Evolutionary conservation across 2,888 invertebrate species (phyloP).

Genomic region (Anodontia alba): DNA sequence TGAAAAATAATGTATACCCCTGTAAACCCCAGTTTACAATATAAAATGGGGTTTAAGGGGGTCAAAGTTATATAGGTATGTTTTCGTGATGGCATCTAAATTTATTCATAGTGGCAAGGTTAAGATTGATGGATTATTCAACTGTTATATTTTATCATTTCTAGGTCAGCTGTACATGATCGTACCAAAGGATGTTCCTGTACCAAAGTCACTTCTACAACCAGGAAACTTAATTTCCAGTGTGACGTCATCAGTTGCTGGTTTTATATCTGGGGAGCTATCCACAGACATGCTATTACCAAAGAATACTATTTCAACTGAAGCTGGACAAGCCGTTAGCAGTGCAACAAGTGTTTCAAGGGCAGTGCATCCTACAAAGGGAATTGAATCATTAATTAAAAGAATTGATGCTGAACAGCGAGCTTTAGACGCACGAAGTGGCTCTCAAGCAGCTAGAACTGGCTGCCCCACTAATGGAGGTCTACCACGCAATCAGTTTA

Average conservation of each 20-base stretch:
- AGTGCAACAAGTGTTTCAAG: not conserved
- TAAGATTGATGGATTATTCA: not conserved
- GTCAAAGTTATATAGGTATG: no score
- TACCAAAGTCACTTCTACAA: not conserved
- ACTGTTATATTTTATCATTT: not conserved
- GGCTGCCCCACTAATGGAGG: no score
- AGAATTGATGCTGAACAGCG: not conserved
- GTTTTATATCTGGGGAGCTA: not conserved
- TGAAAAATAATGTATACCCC: no score
- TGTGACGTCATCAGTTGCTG: not conserved
- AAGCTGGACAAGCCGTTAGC: not conserved
- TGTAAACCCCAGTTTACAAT: no score
- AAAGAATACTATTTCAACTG: not conserved
- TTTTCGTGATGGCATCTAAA: no score
- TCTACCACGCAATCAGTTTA: no score
- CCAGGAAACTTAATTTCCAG: not conserved
- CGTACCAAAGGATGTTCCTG: not conserved
- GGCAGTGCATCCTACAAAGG: not conserved
- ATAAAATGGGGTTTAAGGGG: no score
- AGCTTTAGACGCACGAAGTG: not conserved
- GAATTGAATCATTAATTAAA: not conserved
- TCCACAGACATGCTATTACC: not conserved
- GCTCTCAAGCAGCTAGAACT: no score
- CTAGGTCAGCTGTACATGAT: slow-evolving; percentile 10
- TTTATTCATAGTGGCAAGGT: not conserved